Conservation (phyloP, 2,888 invertebrate species). For the Dryobota labecula region DNA sequence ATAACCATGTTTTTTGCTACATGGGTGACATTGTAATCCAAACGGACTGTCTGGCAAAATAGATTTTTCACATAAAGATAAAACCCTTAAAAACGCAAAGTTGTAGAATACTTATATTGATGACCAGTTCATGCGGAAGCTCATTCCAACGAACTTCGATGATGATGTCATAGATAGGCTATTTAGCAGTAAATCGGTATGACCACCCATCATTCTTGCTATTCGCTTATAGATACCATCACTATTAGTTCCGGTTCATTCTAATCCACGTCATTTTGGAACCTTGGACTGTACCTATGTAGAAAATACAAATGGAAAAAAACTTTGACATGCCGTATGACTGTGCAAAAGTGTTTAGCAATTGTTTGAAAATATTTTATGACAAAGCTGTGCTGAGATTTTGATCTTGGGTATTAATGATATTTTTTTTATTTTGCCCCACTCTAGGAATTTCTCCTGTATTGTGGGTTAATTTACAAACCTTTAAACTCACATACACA, state of each 20-base stretch:
- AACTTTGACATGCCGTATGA: conserved; percentile 28
- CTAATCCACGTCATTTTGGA: conserved; percentile 21
- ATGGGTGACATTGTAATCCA: not conserved
- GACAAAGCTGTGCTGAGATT: conserved; percentile 10
- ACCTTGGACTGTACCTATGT: conserved; percentile 33
- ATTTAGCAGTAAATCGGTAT: conserved; percentile 26
- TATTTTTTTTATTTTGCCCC: too few relatives aligned
- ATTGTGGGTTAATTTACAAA: too few relatives aligned
- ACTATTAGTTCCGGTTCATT: conserved; percentile 53
- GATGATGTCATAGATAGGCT: conserved; percentile 49
- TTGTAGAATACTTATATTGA: conserved; percentile 15
- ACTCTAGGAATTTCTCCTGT: too few relatives aligned
- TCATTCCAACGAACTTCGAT: conserved; percentile 42
- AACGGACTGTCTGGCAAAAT: not conserved
- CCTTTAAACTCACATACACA: too few relatives aligned
- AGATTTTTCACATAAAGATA: not conserved
- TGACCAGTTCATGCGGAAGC: conserved; percentile 42
- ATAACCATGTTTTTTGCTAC: not conserved
- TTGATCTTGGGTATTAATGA: conserved; percentile 5
- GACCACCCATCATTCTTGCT: conserved; percentile 14
- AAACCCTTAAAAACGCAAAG: not conserved
- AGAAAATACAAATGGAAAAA: conserved; percentile 38
- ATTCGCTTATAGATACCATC: conserved; percentile 46
- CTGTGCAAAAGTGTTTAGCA: conserved; percentile 27
- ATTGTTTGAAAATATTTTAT: conserved; percentile 43